These are phyloP conservation scores for Parasteatoda tepidariorum DNA, from an alignment of 1,140 invertebrate genomes.

Conservation along the genomic window DNA sequence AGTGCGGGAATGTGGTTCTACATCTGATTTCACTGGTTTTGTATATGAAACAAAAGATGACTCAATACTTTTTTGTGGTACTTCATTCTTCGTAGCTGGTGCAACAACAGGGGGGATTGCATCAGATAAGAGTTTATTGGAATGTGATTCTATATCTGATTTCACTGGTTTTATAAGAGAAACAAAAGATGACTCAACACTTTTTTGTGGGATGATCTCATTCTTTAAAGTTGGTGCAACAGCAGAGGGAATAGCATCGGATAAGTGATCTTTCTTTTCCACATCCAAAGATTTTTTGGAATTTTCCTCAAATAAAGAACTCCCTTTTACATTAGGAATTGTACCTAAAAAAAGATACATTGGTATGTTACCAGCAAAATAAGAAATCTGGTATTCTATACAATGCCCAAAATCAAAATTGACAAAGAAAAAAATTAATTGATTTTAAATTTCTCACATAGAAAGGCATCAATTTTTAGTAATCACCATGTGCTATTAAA, in stretches of 20 bases:
- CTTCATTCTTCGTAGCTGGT: slow-evolving; percentile 4
- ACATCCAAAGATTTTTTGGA: not conserved
- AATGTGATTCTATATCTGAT: not conserved
- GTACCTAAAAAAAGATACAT: not conserved
- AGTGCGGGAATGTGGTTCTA: not conserved
- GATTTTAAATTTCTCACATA: no score
- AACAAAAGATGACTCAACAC: not conserved
- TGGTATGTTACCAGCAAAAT: no score
- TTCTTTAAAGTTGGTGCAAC: not conserved
- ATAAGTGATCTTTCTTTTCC: not conserved
- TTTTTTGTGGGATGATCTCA: slow-evolving; percentile 15
- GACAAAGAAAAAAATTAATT: no score
- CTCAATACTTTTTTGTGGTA: slow-evolving; percentile 7
- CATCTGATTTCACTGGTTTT: not conserved
- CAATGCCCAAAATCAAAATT: no score
- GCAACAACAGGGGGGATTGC: not conserved
- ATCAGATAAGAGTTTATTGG: not conserved
- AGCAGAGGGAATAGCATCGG: not conserved
- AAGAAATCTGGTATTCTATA: no score
- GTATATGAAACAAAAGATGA: not conserved
- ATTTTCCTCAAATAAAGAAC: not conserved
- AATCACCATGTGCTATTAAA: no score
- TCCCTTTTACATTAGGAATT: not conserved
- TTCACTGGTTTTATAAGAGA: not conserved
- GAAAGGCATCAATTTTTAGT: no score